These are phyloP conservation scores for Synanthedon tipuliformis DNA, from an alignment of 2,888 invertebrate genomes.

Conservation along the genomic window DNA sequence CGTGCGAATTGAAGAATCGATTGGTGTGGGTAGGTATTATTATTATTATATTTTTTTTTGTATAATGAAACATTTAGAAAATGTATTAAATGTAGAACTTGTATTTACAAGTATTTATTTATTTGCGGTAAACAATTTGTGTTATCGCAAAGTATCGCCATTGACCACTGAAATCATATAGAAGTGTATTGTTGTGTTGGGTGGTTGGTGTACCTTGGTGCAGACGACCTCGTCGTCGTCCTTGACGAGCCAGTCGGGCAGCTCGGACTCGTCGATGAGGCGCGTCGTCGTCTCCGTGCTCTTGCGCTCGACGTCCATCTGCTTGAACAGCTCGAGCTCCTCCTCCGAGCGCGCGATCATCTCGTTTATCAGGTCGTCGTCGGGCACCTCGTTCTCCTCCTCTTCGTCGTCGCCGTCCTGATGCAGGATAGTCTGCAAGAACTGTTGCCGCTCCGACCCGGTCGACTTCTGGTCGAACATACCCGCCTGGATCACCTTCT, in stretches of 20 bases:
- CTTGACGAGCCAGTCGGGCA: constrained; percentile 93
- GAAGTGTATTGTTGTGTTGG: too few relatives aligned
- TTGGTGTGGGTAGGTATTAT: too few relatives aligned
- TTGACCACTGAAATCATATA: too few relatives aligned
- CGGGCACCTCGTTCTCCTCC: constrained; percentile 96
- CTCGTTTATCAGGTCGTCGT: constrained; percentile 98
- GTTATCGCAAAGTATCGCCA: too few relatives aligned
- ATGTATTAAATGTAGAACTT: too few relatives aligned
- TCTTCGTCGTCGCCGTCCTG: constrained; percentile 96
- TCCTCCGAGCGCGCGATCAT: constrained; percentile 97
- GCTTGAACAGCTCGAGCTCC: constrained; percentile 93
- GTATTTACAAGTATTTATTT: neutral
- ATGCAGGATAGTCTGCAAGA: constrained; percentile 93
- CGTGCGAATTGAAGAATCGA: too few relatives aligned
- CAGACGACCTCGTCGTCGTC: constrained; percentile 92
- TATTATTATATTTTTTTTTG: too few relatives aligned
- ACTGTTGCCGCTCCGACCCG: constrained; percentile 94
- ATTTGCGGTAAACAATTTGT: neutral
- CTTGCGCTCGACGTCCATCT: constrained; percentile 92
- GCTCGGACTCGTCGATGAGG: constrained; percentile 92
- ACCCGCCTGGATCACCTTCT: constrained; percentile 99
- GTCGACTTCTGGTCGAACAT: constrained; percentile 99
- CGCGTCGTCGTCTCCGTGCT: constrained; percentile 85
- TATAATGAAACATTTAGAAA: too few relatives aligned
- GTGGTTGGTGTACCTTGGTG: too few relatives aligned